Evolutionary conservation across 2,888 invertebrate species (phyloP).

Genomic region (Sylvicola fuscatus): DNA sequence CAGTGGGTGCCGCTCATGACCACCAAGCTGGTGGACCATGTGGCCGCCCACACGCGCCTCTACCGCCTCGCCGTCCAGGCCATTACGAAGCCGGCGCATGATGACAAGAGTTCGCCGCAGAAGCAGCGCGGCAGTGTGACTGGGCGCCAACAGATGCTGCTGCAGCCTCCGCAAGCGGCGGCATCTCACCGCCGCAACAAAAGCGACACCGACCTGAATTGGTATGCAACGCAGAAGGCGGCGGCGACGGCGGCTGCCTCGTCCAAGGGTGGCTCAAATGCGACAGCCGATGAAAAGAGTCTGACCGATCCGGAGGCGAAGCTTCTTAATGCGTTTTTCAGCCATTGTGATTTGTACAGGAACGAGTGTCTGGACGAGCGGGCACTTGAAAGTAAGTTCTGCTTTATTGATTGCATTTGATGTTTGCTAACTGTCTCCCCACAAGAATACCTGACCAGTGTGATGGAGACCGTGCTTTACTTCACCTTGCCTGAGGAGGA

Average conservation of each 20-base stretch:
- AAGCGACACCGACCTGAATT: slow-evolving; percentile 50
- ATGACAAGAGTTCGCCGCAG: slow-evolving; percentile 19
- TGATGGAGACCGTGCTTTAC: slow-evolving; percentile 10
- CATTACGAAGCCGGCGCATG: slow-evolving; percentile 11
- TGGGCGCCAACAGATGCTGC: not conserved
- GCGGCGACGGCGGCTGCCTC: slow-evolving; percentile 1
- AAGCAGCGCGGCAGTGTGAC: slow-evolving; percentile 6
- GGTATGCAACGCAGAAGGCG: slow-evolving; percentile 31
- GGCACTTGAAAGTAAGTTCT: slow-evolving; percentile 9
- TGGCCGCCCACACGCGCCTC: slow-evolving; percentile 9
- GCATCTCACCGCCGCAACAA: slow-evolving; percentile 42
- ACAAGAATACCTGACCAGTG: slow-evolving; percentile 9
- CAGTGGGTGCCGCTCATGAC: slow-evolving; percentile 10
- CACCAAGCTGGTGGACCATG: slow-evolving; percentile 10
- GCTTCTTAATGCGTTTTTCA: slow-evolving; percentile 10
- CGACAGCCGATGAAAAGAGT: slow-evolving; percentile 9
- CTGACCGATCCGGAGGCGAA: slow-evolving; percentile 9
- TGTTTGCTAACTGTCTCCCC: not conserved
- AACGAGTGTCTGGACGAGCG: slow-evolving; percentile 10
- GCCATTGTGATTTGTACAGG: slow-evolving; percentile 8
- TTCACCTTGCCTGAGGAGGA: slow-evolving; percentile 10
- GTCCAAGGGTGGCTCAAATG: slow-evolving; percentile 10
- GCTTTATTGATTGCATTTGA: not conserved
- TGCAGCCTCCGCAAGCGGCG: not conserved
- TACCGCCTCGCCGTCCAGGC: slow-evolving; percentile 9